A percentile compares a stretch with the other conserved stretches of the same genome.
phyloP scores from a whole-genome alignment of 2,113 vertebrate genomes.

The Turdus rufiventris region DNA sequence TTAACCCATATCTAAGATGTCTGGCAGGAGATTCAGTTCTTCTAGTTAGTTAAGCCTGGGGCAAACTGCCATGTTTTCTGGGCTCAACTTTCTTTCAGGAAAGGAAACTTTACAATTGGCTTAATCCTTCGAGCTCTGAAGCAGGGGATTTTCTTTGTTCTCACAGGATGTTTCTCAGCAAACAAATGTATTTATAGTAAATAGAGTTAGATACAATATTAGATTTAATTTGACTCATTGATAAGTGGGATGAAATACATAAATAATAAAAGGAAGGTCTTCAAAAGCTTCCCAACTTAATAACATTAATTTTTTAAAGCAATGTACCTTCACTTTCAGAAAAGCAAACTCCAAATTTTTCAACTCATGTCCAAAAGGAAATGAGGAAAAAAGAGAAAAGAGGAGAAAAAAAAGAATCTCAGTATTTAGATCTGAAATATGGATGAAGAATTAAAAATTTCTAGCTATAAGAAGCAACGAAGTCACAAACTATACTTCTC shows the following conservation, averaged over 20 bases:
- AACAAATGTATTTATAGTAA: slow-evolving; percentile 23
- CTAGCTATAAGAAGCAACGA: background rate
- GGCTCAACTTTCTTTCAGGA: background rate
- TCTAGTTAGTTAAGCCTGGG: background rate
- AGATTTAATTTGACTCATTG: background rate
- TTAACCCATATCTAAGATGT: background rate
- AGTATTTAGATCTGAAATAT: background rate
- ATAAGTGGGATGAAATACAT: background rate
- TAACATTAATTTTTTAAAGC: background rate
- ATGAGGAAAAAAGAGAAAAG: too few relatives aligned
- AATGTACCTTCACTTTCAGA: background rate
- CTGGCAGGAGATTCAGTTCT: background rate
- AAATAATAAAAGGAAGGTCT: background rate
- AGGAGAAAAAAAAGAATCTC: background rate
- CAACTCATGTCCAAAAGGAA: background rate
- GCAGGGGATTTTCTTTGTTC: background rate
- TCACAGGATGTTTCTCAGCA: slow-evolving; percentile 39
- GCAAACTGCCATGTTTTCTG: background rate
- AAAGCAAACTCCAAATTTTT: background rate
- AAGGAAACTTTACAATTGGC: background rate
- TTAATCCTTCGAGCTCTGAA: background rate
- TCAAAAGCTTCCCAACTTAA: background rate
- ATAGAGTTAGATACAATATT: background rate
- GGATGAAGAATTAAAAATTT: background rate
- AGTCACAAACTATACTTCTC: background rate